A percentile compares a stretch with the other conserved stretches of the same genome.
These are phyloP conservation scores for Drosophila navojoa DNA, from an alignment of 1,140 invertebrate genomes.

Conservation along the genomic window DNA sequence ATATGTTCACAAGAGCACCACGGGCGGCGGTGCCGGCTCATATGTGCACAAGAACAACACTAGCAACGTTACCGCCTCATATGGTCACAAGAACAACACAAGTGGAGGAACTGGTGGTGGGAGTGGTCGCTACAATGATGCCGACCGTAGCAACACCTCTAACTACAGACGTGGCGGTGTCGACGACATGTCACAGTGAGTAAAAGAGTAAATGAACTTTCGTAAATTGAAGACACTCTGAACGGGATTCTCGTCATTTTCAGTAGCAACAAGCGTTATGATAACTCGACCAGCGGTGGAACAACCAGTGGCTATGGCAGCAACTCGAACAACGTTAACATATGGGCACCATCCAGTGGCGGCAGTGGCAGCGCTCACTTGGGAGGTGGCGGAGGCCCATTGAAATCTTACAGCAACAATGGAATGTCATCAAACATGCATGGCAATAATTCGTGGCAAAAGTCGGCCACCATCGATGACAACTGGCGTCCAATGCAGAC, in stretches of 20 bases:
- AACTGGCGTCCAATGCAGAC: conserved; percentile 69
- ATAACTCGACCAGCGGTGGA: conserved; percentile 64
- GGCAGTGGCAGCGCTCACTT: conserved; percentile 58
- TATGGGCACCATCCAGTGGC: conserved; percentile 62
- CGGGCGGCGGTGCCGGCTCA: conserved; percentile 52
- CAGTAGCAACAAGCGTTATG: conserved; percentile 74
- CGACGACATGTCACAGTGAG: conserved; percentile 70
- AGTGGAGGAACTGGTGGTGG: conserved; percentile 43
- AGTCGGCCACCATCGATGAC: conserved; percentile 67
- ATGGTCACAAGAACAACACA: conserved; percentile 64
- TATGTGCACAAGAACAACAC: conserved; percentile 68
- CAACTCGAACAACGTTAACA: conserved; percentile 67
- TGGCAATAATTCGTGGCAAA: conserved; percentile 75
- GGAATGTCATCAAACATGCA: conserved; percentile 73
- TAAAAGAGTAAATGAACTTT: neutral
- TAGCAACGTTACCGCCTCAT: conserved; percentile 45
- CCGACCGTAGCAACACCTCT: conserved; percentile 62
- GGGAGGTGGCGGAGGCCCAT: conserved; percentile 50
- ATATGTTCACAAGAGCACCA: conserved; percentile 58
- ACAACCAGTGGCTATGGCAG: conserved; percentile 60
- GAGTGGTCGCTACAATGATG: conserved; percentile 67
- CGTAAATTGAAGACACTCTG: neutral
- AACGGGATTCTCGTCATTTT: neutral
- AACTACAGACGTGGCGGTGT: conserved; percentile 67
- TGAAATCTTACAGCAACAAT: conserved; percentile 74